Evolutionary conservation across 2,888 invertebrate genomes (phyloP), one percentile per base, ranked within the genome.

Genomic region (Rhagophthalmus giganteus): DNA sequence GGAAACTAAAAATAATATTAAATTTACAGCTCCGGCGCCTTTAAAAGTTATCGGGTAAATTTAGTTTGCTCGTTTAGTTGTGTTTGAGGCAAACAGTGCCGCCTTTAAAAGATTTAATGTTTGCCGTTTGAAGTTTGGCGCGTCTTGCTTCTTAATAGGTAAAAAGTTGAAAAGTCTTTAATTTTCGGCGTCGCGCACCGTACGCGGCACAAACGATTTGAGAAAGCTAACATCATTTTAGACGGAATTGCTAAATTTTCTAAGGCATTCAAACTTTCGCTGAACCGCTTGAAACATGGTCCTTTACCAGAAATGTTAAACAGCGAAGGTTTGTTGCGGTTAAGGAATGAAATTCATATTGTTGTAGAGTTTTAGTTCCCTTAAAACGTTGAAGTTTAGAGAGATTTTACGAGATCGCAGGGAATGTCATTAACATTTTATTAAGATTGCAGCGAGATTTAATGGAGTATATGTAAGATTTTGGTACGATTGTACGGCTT

Each of bases 11-110:
- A 25, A 62, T 59, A 60, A 59, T 62, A 62, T 62, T 59, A 61
- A 62, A 60, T 62, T 61, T 61, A 60, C 62, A 54, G 58, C 58
- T 54, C 55, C 55, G 46, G 42, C 60, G 56, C 59, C 60, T 54
- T 57, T 55, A 50, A 57, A 61, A 57, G 54, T 54, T 61, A 54
- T 52, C 48, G 46, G 34, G 34, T 27, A 42, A 53, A 56, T 53
- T 56, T 53, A 48, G 46, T 56, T 50, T 49, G 41, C 49, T 49
- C 37, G 33, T 47, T 47, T 47, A 39, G 47, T 46, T 46, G 46
- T 38, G 26, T 37, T 46, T 46, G 14, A 32, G 25, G 24, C 37
- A 12, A 37, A 25, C 9, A 7, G 24, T 37, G 9, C 9, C 13
- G 26, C 37, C 24, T 28, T 41, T 31, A 6, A 26, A 44, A 44